Evolutionary conservation across 2,797 vertebrate species (phyloP), one percentile per base, ranked within the genome.

Genomic region (Moxostoma hubbsi): DNA sequence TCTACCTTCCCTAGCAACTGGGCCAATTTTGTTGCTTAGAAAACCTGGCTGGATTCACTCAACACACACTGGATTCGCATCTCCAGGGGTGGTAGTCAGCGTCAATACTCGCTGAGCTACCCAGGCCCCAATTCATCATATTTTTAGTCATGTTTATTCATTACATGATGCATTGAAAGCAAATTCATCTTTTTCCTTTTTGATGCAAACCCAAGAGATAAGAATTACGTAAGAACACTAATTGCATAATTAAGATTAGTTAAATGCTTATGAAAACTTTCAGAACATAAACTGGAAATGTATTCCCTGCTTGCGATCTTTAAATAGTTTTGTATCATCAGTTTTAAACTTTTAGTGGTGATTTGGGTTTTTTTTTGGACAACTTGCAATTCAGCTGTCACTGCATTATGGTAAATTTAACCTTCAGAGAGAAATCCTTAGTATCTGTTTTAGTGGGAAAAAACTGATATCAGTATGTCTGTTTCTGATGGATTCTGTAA

Each of bases 131-230:
- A 62, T 36, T 69, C 53, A 75, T 57, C 15, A 43, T 43, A 58
- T 36, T 57, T 50, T 70, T 70, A 36, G 36, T 4, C 36, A 36
- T 36, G 13, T 24, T 47, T 53, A 6, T 16, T 75, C 43, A 65
- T 43, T 70, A 57, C 13, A 18, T 5, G 57, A 64, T 70, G 58
- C 50, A 75, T 70, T 81, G 55, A 75, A 75, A 63, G 15, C 49
- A 47, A 46, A 81, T 81, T 13, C 12, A 57, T 75, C 43, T 57
- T 81, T 63, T 9, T 63, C 11, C 36, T 36, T 36, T 3, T 58
- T 65, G 18, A 76, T 65, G 53, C 45, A 59, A 11, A 63, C n/a
- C 57, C 54, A 50, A 71, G 13, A 57, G 51, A 12, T 59, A 55
- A 13, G 7, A 51, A 43, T 73, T 36, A 59, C 11, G 49, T 6